Percentiles rank a stretch among this genome's conserved stretches.
These are phyloP conservation scores for Dastarcus helophoroides DNA, from an alignment of 2,888 invertebrate genomes.

Conservation along the genomic window DNA sequence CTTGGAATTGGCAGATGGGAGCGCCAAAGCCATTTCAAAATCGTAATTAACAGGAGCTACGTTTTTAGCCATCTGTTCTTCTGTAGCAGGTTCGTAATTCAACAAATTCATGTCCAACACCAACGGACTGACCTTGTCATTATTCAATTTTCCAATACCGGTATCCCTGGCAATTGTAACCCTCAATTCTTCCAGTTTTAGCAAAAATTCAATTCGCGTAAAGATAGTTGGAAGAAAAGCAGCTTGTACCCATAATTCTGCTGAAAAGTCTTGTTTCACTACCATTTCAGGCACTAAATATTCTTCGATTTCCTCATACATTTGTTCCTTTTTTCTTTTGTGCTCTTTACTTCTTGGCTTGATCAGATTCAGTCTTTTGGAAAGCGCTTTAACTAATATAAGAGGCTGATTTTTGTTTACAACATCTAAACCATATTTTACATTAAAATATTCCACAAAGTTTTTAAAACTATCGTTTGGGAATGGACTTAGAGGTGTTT, in stretches of 20 bases:
- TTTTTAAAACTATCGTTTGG: constrained; percentile 47
- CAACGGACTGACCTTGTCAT: constrained; percentile 20
- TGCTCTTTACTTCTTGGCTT: constrained; percentile 37
- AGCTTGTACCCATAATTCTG: constrained; percentile 72
- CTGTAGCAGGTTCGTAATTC: constrained; percentile 18
- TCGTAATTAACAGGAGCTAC: constrained; percentile 1
- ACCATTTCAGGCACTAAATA: constrained; percentile 83
- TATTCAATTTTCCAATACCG: constrained; percentile 27
- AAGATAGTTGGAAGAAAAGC: constrained; percentile 73
- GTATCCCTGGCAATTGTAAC: constrained; percentile 40
- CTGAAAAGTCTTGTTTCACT: constrained; percentile 56
- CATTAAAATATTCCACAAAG: constrained; percentile 64
- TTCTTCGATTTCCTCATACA: constrained; percentile 48
- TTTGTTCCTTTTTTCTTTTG: constrained; percentile 35
- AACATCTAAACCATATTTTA: constrained; percentile 59
- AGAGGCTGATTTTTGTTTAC: constrained; percentile 59
- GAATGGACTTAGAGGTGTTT: constrained; percentile 55
- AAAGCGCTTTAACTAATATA: constrained; percentile 64
- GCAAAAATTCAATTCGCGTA: constrained; percentile 59
- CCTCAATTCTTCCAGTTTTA: constrained; percentile 64
- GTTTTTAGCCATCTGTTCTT: constrained; percentile 14
- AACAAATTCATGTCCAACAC: constrained; percentile 25
- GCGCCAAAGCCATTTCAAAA: constrained; percentile 1
- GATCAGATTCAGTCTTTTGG: constrained; percentile 48
- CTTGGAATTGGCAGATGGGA: no score